A percentile compares a stretch with the other conserved stretches of the same genome.
Evolutionary conservation across 2,797 vertebrate species (phyloP).

Genomic region (Anguilla obscura): DNA sequence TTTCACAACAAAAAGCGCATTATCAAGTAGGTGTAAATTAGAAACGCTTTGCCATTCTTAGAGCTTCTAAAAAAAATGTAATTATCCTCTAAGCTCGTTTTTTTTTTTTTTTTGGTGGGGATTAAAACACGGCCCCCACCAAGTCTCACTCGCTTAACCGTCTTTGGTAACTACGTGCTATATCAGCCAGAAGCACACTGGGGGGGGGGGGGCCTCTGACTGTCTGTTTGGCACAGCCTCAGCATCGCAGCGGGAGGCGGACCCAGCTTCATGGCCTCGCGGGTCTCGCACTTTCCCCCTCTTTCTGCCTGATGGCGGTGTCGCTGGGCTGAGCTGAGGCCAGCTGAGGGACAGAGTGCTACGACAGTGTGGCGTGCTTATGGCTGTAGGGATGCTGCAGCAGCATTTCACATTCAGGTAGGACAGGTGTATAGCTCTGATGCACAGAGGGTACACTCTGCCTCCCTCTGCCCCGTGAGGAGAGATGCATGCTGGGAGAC

Average conservation of each 20-base stretch:
- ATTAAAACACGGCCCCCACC: not conserved
- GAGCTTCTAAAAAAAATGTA: constrained; percentile 17
- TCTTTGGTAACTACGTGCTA: not conserved
- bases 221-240: not conserved
- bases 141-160: not conserved
- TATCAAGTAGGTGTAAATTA: constrained; percentile 36
- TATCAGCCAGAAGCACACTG: not conserved
- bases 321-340: not conserved
- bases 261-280: not conserved
- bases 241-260: not conserved
- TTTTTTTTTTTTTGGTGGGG: not conserved
- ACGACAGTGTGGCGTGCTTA: not conserved
- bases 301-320: not conserved
- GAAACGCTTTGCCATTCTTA: not conserved
- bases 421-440: not conserved
- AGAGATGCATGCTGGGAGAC: not conserved
- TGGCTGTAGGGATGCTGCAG: not conserved
- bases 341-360: not conserved
- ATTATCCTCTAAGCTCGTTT: constrained; percentile 22
- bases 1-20: not conserved
- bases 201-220: not conserved
- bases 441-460: not conserved
- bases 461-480: not conserved
- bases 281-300: not conserved
- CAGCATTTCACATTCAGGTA: not conserved